Conservation (phyloP, 2,113 vertebrate genomes). For the Lipophrys pholis region DNA sequence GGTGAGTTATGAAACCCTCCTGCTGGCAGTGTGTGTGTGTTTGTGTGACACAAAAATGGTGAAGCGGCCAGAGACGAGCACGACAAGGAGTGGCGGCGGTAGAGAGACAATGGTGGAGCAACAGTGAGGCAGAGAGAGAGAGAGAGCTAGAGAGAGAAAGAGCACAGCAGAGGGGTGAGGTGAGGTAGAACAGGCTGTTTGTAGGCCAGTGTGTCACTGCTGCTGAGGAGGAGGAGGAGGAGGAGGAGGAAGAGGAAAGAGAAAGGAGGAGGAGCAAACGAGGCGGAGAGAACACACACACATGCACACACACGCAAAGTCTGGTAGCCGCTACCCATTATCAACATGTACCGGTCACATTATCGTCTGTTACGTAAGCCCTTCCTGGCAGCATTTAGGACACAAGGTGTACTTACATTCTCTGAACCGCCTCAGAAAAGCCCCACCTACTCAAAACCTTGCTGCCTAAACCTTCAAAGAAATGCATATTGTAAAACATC, state of each 20-base stretch:
- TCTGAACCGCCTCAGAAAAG: conserved; percentile 22
- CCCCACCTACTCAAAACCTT: not conserved
- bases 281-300: not conserved
- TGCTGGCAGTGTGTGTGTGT: conserved; percentile 9
- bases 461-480: not conserved
- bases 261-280: conserved; percentile 11
- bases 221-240: conserved; percentile 32
- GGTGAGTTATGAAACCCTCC: conserved; percentile 68
- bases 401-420: conserved; percentile 6
- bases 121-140: not conserved
- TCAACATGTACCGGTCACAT: conserved; percentile 4
- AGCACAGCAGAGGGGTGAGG: conserved; percentile 23
- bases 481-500: no score
- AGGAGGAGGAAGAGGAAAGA: not conserved
- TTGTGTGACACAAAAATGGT: not conserved
- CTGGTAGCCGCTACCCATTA: conserved; percentile 1
- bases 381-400: conserved; percentile 7
- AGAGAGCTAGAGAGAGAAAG: conserved; percentile 11
- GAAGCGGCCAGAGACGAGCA: not conserved
- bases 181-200: conserved; percentile 44
- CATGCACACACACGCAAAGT: not conserved
- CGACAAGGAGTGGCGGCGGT: not conserved
- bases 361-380: conserved; percentile 42
- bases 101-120: not conserved
- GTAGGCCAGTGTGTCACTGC: conserved; percentile 79